Evolutionary conservation across 2,113 vertebrate genomes (phyloP).

Genomic region (Scomber colias): DNA sequence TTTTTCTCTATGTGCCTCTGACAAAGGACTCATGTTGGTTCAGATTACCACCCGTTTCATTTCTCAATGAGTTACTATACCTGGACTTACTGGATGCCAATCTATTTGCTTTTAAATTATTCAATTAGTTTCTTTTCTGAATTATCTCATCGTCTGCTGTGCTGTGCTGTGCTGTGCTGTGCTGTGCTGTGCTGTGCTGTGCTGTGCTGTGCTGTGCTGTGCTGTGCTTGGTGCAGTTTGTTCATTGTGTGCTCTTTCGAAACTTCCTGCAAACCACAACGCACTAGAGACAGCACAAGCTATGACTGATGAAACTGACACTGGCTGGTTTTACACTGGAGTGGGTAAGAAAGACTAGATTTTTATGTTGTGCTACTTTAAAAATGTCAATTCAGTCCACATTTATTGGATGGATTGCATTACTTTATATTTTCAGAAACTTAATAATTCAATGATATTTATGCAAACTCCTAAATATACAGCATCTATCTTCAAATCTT

Average conservation of each 20-base stretch:
- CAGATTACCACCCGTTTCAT: conserved; percentile 35
- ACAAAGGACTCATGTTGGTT: conserved; percentile 43
- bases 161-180: not conserved
- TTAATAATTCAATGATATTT: not conserved
- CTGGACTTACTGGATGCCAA: not conserved
- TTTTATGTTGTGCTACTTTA: conserved; percentile 31
- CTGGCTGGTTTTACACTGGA: conserved; percentile 21
- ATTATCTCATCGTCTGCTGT: conserved; percentile 32
- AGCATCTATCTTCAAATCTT: conserved; percentile 7
- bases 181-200: not conserved
- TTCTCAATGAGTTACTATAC: conserved; percentile 26
- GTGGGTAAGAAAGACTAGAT: conserved; percentile 2
- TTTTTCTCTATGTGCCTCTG: conserved; percentile 16
- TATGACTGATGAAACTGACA: conserved; percentile 51
- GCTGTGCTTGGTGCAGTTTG: conserved; percentile 14
- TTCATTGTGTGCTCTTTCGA: conserved; percentile 36
- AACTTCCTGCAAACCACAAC: conserved; percentile 42
- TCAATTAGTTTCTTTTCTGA: conserved; percentile 17
- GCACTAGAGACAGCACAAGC: conserved; percentile 19
- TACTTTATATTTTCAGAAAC: not conserved
- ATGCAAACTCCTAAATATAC: not conserved
- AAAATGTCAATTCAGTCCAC: not conserved
- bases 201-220: not conserved
- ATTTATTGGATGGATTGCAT: conserved; percentile 1
- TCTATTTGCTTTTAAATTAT: not conserved